Conservation (phyloP, 2,113 vertebrate genomes). For the Thalassoma bifasciatum region DNA sequence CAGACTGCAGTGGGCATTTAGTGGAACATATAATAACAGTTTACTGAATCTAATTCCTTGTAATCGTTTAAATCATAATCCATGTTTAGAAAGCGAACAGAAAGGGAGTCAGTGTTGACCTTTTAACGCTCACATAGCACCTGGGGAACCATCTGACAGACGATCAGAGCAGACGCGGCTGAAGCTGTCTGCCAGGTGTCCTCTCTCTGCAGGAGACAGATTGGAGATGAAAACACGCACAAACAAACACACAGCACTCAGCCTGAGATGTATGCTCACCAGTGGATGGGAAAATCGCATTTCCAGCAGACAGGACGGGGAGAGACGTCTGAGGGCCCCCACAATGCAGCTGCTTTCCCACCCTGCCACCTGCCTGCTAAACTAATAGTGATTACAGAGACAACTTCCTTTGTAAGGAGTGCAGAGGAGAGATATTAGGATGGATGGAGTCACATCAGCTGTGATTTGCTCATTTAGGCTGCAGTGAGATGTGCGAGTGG, state of each 20-base stretch:
- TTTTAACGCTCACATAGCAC: constrained; percentile 45
- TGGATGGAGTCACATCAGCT: constrained; percentile 78
- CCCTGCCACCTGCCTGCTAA: constrained; percentile 85
- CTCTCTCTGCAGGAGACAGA: constrained; percentile 70
- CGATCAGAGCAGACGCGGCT: constrained; percentile 49
- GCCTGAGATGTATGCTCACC: constrained; percentile 57
- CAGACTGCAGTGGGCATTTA: neutral
- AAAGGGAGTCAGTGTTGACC: constrained; percentile 4
- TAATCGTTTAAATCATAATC: neutral
- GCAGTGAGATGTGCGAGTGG: constrained; percentile 65
- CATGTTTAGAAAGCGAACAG: neutral
- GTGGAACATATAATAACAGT: neutral
- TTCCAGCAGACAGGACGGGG: constrained; percentile 78
- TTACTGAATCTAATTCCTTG: neutral
- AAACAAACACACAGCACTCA: constrained; percentile 22
- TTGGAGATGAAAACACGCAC: constrained; percentile 53
- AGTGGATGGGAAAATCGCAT: constrained; percentile 84
- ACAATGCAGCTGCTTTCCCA: constrained; percentile 81
- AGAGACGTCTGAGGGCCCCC: constrained; percentile 70
- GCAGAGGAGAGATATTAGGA: constrained; percentile 77
- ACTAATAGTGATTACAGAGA: constrained; percentile 83
- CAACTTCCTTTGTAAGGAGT: constrained; percentile 78
- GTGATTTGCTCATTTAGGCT: constrained; percentile 71
- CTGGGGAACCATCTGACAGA: constrained; percentile 58
- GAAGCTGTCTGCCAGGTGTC: constrained; percentile 79